Evolutionary conservation across 2,113 vertebrate genomes (phyloP), one percentile per base, ranked within the genome.

Genomic region (Condylura cristata): DNA sequence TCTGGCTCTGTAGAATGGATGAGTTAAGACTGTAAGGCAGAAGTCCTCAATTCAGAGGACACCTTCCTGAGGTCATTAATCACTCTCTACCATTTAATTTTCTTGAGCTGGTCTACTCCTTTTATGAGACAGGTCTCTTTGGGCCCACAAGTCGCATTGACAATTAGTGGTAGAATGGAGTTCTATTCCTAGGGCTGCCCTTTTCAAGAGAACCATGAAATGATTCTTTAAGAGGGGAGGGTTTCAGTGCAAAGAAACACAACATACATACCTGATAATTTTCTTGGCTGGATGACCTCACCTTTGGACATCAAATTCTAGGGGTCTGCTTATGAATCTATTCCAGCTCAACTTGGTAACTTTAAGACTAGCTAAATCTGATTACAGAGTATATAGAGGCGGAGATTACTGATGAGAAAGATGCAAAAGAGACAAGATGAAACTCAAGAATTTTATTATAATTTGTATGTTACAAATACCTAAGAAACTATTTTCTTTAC

Each of bases 401-500:
- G 28, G 51, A 51, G 30, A 46, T 39, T 84, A 79, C 3, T 51
- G 76, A 70, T 30, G 22, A 79, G 84, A 82, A n/a, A 46, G 66
- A 90, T 5, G 84, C 8, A 1, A 84, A 85, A 95, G 11, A 85
- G 58, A 83, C 60, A 79, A 86, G 56, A 66, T 32, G 66, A 91
- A 95, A 91, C 41, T 70, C 86, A 34, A 46, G 74, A 74, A 79
- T 92, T 98, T 98, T 98, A 98, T 98, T 98, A 91, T 61, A 89
- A 24, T 34, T 71, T 94, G 96, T 93, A 89, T 46, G 86, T 97
- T 72, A 94, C 75, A 96, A 60, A 44, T n/a, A 68, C 18, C 89
- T 96, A 84, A 1, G 0, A 32, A 86, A 91, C 60, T 93, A 96
- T 86, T 94, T 95, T 93, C 89, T 96, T 96, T 94, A 93, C 32